phyloP scores from a whole-genome alignment of 1,140 invertebrate genomes.

The Rhopalosiphum maidis region DNA sequence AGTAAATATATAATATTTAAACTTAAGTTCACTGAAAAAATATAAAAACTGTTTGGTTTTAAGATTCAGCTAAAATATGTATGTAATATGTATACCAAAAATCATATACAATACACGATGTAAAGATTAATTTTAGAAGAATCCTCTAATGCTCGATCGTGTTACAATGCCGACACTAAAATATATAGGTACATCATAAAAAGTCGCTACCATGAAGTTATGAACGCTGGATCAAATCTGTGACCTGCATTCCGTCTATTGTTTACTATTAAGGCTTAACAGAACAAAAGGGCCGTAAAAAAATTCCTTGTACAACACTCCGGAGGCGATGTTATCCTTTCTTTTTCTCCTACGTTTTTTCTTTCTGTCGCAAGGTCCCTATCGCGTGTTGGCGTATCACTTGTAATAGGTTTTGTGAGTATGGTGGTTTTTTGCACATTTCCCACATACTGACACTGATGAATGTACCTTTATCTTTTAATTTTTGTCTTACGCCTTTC shows the following conservation, averaged over 20 bases:
- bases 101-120: not conserved
- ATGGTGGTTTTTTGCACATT: conserved; percentile 14
- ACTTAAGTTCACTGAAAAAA: not conserved
- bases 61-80: not conserved
- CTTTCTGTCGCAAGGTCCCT: not conserved
- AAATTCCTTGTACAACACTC: conserved; percentile 39
- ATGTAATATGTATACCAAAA: not conserved
- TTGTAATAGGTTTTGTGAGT: conserved; percentile 43
- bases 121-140: not conserved
- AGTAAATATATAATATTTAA: not conserved
- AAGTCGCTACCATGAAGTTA: conserved; percentile 30
- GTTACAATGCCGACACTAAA: conserved; percentile 24
- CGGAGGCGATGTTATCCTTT: conserved; percentile 28
- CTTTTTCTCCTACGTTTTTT: conserved; percentile 27
- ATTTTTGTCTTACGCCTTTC: conserved; percentile 32
- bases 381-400: not conserved
- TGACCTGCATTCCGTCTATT: conserved; percentile 45
- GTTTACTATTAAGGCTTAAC: conserved; percentile 44
- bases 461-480: conserved; percentile 49
- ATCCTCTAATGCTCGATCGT: not conserved
- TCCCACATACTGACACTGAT: conserved; percentile 40
- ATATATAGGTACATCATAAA: conserved; percentile 41
- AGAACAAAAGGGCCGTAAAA: conserved; percentile 36
- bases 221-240: conserved; percentile 35
- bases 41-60: not conserved